Percentiles rank a stretch among this genome's conserved stretches.
These are phyloP conservation scores for Bombyx mori DNA, from an alignment of 1,140 invertebrate species.

Conservation along the genomic window ASM3026992v2 NC_085121.1:14277501-14278000, in stretches of 20 bases:
- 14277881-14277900: too few relatives aligned
- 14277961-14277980: too few relatives aligned
- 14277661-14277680: neutral
- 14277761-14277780: neutral
- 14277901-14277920: too few relatives aligned
- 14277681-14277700: neutral
- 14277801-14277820: too few relatives aligned
- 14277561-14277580: constrained; percentile 74
- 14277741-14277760: neutral
- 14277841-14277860: too few relatives aligned
- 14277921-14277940: too few relatives aligned
- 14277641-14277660: constrained; percentile 67
- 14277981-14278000: too few relatives aligned
- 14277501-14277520: neutral
- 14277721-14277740: neutral
- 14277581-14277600: constrained; percentile 68
- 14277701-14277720: neutral
- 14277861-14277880: too few relatives aligned
- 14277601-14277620: constrained; percentile 77
- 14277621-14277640: constrained; percentile 73
- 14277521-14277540: neutral
- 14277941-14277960: too few relatives aligned
- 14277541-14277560: constrained; percentile 43
- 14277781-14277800: too few relatives aligned
- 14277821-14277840: too few relatives aligned